Evolutionary conservation across 1,140 invertebrate genomes (phyloP).

Genomic region (Drosophila azteca): DNA sequence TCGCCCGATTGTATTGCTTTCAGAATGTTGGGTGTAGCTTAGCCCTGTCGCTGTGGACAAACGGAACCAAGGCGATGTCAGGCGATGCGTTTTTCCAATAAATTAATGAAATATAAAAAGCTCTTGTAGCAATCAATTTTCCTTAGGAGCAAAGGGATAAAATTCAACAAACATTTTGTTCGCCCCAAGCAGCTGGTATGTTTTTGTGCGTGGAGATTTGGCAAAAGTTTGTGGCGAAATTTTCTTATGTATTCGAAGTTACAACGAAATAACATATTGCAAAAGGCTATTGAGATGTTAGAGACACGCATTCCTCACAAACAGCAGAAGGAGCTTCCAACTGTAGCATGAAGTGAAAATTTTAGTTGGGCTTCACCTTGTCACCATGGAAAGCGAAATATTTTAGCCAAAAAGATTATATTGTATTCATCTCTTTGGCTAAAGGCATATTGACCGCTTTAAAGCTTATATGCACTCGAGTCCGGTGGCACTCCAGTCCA

Average conservation of each 20-base stretch:
- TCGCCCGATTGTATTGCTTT: constrained; percentile 66
- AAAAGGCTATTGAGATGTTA: too few species aligned
- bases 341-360: too few species aligned
- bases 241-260: too few species aligned
- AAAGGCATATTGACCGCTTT: constrained; percentile 30
- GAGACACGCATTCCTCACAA: too few species aligned
- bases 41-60: constrained; percentile 12
- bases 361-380: too few species aligned
- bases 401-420: too few species aligned
- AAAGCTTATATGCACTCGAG: constrained; percentile 44
- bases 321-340: too few species aligned
- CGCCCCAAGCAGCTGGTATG: constrained; percentile 1
- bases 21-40: constrained; percentile 43
- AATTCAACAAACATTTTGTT: constrained; percentile 1
- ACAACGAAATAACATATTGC: too few species aligned
- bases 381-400: too few species aligned
- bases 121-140: constrained; percentile 26
- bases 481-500: constrained; percentile 6
- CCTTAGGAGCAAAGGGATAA: not conserved
- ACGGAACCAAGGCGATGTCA: constrained; percentile 11
- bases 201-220: too few species aligned
- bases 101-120: constrained; percentile 62
- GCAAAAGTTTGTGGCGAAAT: constrained; percentile 13
- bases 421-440: too few species aligned
- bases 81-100: constrained; percentile 63